Evolutionary conservation across 2,888 invertebrate species (phyloP).

Genomic region (Drosophila kambysellisi): DNA sequence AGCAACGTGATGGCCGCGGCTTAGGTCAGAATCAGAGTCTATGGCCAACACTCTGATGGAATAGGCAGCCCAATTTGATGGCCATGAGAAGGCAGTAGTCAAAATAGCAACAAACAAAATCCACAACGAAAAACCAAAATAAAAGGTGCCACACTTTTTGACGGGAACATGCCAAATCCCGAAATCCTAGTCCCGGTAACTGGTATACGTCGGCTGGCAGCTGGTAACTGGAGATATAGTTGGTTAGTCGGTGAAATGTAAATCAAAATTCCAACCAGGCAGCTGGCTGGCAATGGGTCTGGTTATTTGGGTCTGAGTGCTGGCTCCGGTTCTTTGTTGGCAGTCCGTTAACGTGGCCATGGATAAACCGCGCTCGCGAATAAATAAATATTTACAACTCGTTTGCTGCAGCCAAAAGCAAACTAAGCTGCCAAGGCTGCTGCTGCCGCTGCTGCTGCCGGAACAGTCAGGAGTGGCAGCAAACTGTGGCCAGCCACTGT

Average conservation of each 20-base stretch:
- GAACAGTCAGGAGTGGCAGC: conserved; percentile 38
- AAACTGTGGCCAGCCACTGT: conserved; percentile 32
- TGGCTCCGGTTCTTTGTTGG: conserved; percentile 31
- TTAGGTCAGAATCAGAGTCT: conserved; percentile 44
- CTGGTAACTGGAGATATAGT: conserved; percentile 39
- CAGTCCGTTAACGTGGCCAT: conserved; percentile 63
- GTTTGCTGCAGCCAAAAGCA: conserved; percentile 79
- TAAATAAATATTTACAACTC: conserved; percentile 82
- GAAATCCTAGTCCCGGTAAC: conserved; percentile 35
- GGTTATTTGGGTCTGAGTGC: background rate
- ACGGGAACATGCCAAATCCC: conserved; percentile 50
- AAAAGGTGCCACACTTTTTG: conserved; percentile 21
- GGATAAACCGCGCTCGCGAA: conserved; percentile 76
- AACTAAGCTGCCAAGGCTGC: conserved; percentile 58
- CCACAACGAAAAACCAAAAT: background rate
- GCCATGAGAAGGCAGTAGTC: conserved; percentile 1
- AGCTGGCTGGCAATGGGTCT: conserved; percentile 18
- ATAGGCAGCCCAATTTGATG: conserved; percentile 68
- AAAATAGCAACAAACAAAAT: background rate
- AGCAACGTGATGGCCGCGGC: conserved; percentile 53
- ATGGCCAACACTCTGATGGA: conserved; percentile 28
- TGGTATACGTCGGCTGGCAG: background rate
- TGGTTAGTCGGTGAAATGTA: conserved; percentile 73
- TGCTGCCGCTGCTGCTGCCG: conserved; percentile 13
- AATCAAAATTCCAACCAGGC: conserved; percentile 72